Conservation (phyloP, 2,888 invertebrate genomes). For the Tetramorium bicarinatum region DNA sequence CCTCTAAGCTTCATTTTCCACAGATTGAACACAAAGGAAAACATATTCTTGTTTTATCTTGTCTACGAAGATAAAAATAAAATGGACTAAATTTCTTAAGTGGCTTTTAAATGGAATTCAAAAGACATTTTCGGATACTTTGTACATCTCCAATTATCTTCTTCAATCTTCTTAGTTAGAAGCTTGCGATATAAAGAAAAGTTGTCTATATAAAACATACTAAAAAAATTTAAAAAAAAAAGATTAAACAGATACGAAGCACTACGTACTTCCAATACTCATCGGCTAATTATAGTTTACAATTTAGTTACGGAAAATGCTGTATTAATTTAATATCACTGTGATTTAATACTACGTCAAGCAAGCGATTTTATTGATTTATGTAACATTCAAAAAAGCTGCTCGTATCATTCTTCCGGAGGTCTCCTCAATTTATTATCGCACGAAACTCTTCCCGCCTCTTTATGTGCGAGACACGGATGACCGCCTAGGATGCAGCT, state of each 20-base stretch:
- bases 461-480: constrained; percentile 45
- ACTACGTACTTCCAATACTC: background rate
- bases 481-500: constrained; percentile 42
- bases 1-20: constrained; percentile 38
- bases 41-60: constrained; percentile 1
- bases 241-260: background rate
- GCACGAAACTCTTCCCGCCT: constrained; percentile 26
- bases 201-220: background rate
- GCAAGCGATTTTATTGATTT: background rate
- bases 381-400: background rate
- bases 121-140: no score
- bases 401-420: background rate
- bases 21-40: background rate
- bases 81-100: background rate
- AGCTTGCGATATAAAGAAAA: background rate
- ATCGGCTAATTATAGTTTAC: background rate
- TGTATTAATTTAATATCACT: background rate
- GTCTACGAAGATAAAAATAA: background rate
- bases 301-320: background rate
- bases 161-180: background rate
- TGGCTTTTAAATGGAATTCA: background rate
- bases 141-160: background rate
- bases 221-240: background rate
- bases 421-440: constrained; percentile 63
- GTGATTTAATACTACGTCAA: background rate